Percentiles rank a stretch among this genome's conserved stretches.
These are phyloP conservation scores for Oryzias sinensis DNA, from an alignment of 2,797 vertebrate species.

Conservation along the genomic window DNA sequence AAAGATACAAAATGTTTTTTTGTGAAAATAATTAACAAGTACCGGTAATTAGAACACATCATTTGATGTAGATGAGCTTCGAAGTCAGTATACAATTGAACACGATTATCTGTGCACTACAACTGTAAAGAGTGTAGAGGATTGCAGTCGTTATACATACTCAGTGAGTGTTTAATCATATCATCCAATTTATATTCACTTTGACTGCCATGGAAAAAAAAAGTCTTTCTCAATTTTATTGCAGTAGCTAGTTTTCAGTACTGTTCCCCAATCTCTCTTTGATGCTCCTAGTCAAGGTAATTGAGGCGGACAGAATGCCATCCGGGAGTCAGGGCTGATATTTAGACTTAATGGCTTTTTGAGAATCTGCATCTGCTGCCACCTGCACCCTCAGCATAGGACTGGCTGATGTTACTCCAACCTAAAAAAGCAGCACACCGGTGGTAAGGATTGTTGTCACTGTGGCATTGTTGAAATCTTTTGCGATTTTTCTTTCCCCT, in stretches of 20 bases:
- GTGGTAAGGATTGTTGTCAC: not conserved
- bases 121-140: no score
- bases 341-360: constrained; percentile 74
- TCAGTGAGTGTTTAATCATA: no score
- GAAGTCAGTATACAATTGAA: no score
- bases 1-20: no score
- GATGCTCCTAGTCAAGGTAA: constrained; percentile 57
- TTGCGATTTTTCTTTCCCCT: not conserved
- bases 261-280: constrained; percentile 25
- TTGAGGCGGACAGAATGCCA: constrained; percentile 67
- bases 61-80: no score
- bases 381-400: constrained; percentile 57
- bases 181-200: constrained; percentile 3
- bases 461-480: not conserved
- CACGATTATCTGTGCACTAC: no score
- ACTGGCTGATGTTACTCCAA: constrained; percentile 4
- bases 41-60: no score
- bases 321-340: constrained; percentile 62
- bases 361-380: constrained; percentile 56
- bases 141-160: no score
- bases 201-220: constrained; percentile 3
- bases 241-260: constrained; percentile 9
- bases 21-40: no score
- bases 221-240: constrained; percentile 11
- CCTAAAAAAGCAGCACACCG: constrained; percentile 10